These are phyloP conservation scores for Furcula furcula DNA, from an alignment of 2,888 invertebrate genomes.

Conservation along the genomic window DNA sequence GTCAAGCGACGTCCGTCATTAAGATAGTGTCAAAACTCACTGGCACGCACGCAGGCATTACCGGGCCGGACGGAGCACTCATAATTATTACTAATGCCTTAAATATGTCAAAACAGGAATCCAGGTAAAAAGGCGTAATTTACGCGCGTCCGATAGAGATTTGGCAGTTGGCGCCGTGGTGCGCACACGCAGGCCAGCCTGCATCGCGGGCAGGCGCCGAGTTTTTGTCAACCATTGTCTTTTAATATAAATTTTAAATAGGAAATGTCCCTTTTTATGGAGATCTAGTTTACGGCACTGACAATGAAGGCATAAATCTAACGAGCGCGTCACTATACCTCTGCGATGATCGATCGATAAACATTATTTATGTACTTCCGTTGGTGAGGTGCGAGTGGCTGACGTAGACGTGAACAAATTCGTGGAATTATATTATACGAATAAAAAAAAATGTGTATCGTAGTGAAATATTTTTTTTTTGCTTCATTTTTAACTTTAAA, in stretches of 20 bases:
- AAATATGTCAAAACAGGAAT: slow-evolving; percentile 82
- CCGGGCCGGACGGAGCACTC: slow-evolving; percentile 68
- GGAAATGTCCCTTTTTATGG: slow-evolving; percentile 81
- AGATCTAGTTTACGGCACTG: slow-evolving; percentile 81
- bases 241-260: slow-evolving; percentile 81
- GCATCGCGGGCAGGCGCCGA: slow-evolving; percentile 73
- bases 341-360: slow-evolving; percentile 80
- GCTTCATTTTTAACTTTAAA: no score
- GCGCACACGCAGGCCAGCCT: slow-evolving; percentile 46
- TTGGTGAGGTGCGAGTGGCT: slow-evolving; percentile 52
- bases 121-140: slow-evolving; percentile 82
- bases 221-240: slow-evolving; percentile 81
- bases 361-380: slow-evolving; percentile 81
- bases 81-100: slow-evolving; percentile 83
- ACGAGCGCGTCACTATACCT: slow-evolving; percentile 67
- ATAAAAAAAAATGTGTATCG: neutral
- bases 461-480: no score
- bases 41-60: slow-evolving; percentile 66
- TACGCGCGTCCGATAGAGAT: slow-evolving; percentile 80
- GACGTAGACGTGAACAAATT: slow-evolving; percentile 54
- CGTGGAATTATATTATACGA: slow-evolving; percentile 42
- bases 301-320: slow-evolving; percentile 81
- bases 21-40: slow-evolving; percentile 81
- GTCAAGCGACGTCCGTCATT: slow-evolving; percentile 78
- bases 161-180: slow-evolving; percentile 79